Evolutionary conservation across 2,113 vertebrate genomes (phyloP).

Genomic region (Setophaga coronata): DNA sequence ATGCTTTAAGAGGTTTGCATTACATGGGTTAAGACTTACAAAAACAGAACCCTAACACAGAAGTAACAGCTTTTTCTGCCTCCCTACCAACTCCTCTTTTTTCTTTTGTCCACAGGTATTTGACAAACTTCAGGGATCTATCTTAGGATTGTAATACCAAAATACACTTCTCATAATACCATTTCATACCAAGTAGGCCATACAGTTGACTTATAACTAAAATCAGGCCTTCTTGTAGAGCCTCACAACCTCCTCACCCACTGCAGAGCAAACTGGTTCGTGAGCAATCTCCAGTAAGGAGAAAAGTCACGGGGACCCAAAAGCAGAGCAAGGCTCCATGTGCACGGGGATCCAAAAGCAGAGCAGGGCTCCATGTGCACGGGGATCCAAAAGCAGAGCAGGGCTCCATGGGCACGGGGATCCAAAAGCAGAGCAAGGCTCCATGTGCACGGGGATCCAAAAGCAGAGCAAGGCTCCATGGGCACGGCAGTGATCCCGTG

Average conservation of each 20-base stretch:
- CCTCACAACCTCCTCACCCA: accelerated
- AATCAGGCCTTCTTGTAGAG: background rate
- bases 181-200: background rate
- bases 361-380: too few species aligned
- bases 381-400: too few species aligned
- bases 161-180: background rate
- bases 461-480: background rate
- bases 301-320: accelerated
- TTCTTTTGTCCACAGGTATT: background rate
- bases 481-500: accelerated
- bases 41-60: background rate
- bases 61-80: background rate
- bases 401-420: too few species aligned
- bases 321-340: background rate
- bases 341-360: accelerated
- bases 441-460: accelerated
- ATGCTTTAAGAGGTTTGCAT: background rate
- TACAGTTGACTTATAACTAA: background rate
- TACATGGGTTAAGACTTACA: background rate
- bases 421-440: too few species aligned
- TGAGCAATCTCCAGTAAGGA: accelerated
- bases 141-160: background rate
- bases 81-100: background rate
- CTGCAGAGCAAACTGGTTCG: background rate
- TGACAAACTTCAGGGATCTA: background rate